Conservation (phyloP, 2,113 vertebrate genomes). For the Melanostigma gelatinosum region DNA sequence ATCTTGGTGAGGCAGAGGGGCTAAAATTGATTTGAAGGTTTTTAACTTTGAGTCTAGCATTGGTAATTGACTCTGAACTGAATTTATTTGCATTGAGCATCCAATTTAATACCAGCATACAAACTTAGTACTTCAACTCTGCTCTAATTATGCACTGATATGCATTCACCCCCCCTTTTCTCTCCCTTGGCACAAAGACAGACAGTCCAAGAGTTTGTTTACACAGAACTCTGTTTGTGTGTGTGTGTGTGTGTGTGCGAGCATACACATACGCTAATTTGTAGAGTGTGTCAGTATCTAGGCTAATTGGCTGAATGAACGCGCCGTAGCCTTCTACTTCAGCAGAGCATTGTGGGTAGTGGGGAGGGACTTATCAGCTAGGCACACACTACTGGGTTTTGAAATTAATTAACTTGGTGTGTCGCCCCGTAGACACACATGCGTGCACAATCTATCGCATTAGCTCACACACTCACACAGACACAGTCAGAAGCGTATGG, state of each 20-base stretch:
- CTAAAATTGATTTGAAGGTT: constrained; percentile 81
- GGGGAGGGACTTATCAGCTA: constrained; percentile 85
- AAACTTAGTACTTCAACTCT: constrained; percentile 82
- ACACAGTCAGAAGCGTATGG: constrained; percentile 58
- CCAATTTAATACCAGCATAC: constrained; percentile 80
- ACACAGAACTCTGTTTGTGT: constrained; percentile 67
- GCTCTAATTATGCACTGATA: constrained; percentile 85
- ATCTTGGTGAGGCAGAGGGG: constrained; percentile 74
- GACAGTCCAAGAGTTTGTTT: constrained; percentile 80
- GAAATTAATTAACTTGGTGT: constrained; percentile 84
- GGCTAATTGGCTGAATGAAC: constrained; percentile 84
- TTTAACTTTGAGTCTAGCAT: constrained; percentile 76
- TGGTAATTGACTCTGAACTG: constrained; percentile 83
- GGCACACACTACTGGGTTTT: constrained; percentile 80
- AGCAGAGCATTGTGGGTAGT: constrained; percentile 82
- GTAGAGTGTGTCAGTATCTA: constrained; percentile 81
- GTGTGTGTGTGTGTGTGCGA: constrained; percentile 42
- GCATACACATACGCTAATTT: constrained; percentile 78
- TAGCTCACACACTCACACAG: constrained; percentile 27
- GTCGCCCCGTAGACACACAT: constrained; percentile 69
- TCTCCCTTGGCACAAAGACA: constrained; percentile 82
- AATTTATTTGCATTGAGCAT: constrained; percentile 84
- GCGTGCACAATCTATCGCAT: constrained; percentile 48
- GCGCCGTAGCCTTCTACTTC: constrained; percentile 73
- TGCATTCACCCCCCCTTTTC: constrained; percentile 72